These are phyloP conservation scores for Hesperia comma DNA, from an alignment of 2,888 invertebrate genomes.

Conservation along the genomic window DNA sequence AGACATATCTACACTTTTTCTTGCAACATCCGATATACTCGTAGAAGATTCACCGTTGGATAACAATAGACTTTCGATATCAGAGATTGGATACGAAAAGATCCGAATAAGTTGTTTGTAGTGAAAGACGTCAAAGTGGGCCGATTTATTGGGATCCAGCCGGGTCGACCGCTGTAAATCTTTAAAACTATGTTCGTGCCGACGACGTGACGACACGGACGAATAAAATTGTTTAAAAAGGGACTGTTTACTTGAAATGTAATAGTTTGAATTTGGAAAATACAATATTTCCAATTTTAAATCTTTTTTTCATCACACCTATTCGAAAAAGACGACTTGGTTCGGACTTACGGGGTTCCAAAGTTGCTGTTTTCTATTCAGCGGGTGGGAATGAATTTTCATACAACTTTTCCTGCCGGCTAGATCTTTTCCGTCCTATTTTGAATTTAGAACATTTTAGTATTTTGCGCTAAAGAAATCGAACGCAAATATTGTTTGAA, in stretches of 20 bases:
- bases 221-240: constrained; percentile 7
- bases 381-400: no score
- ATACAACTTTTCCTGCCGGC: no score
- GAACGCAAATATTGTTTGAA: no score
- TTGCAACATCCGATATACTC: not conserved
- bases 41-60: not conserved
- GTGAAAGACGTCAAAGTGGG: constrained; percentile 39
- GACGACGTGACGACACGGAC: constrained; percentile 25
- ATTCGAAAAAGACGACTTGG: no score
- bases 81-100: constrained; percentile 18
- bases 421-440: no score
- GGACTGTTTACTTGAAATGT: constrained; percentile 9
- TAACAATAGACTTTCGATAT: constrained; percentile 12
- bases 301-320: no score
- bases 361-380: no score
- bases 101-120: constrained; percentile 38
- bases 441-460: no score
- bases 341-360: no score
- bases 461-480: no score
- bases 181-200: constrained; percentile 41
- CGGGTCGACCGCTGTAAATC: constrained; percentile 44
- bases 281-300: no score
- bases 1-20: not conserved
- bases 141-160: constrained; percentile 47
- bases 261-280: no score